Evolutionary conservation across 1,140 invertebrate species (phyloP).

Genomic region (Drosophila baimaii): DNA sequence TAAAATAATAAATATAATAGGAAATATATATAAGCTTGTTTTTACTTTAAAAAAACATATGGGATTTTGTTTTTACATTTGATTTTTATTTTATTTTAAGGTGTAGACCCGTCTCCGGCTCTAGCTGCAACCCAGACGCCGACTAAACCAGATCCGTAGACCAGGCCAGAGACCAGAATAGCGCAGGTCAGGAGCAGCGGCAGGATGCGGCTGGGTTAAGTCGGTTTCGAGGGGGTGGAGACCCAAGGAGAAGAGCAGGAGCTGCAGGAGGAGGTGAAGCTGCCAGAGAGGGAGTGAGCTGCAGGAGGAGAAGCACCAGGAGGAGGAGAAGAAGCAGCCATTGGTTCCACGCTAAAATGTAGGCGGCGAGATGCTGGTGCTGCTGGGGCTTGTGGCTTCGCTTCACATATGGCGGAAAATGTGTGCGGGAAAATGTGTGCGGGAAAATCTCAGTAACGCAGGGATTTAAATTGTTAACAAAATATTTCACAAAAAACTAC

Average conservation of each 20-base stretch:
- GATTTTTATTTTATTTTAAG: not conserved
- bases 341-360: conserved; percentile 40
- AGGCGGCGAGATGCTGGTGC: conserved; percentile 20
- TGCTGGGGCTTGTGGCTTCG: conserved; percentile 14
- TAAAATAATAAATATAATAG: not conserved
- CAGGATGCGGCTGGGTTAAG: conserved; percentile 9
- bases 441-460: conserved; percentile 3
- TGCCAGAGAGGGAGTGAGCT: not conserved
- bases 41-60: too few relatives aligned
- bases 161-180: conserved; percentile 24
- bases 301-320: not conserved
- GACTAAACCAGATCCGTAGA: conserved; percentile 8
- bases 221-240: not conserved
- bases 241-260: too few relatives aligned
- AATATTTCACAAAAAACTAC: not conserved
- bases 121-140: conserved; percentile 1
- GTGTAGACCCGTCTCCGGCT: conserved; percentile 1
- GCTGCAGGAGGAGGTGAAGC: too few relatives aligned
- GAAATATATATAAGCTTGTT: too few relatives aligned
- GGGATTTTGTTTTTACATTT: too few relatives aligned
- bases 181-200: conserved; percentile 32
- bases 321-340: conserved; percentile 5
- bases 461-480: not conserved
- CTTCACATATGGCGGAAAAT: conserved; percentile 20
- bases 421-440: not conserved